These are phyloP conservation scores for Lathronympha strigana DNA, from an alignment of 2,888 invertebrate species.

Conservation along the genomic window DNA sequence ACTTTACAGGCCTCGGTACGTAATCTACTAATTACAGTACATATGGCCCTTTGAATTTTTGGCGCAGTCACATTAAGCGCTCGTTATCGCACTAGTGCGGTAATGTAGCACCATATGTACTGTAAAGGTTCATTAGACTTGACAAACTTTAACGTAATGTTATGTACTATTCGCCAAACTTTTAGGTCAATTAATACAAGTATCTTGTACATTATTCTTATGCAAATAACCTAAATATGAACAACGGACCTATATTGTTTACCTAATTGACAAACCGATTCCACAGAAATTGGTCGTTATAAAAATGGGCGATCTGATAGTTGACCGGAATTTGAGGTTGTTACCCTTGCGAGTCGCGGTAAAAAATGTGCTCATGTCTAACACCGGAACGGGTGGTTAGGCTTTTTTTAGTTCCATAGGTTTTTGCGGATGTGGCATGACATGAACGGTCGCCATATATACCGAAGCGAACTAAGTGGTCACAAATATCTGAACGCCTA, in stretches of 20 bases:
- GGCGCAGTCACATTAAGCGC: too few species aligned
- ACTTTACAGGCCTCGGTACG: too few species aligned
- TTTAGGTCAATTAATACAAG: not conserved
- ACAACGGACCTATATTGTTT: slow-evolving; percentile 28
- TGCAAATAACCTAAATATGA: slow-evolving; percentile 22
- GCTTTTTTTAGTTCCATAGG: not conserved
- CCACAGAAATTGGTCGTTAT: slow-evolving; percentile 22
- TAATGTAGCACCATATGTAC: too few species aligned
- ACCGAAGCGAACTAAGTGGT: not conserved
- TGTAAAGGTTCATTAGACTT: slow-evolving; percentile 10
- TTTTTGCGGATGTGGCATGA: slow-evolving; percentile 1
- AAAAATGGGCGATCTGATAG: slow-evolving; percentile 33
- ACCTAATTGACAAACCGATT: slow-evolving; percentile 30
- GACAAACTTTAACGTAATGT: not conserved
- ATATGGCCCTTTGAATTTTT: too few species aligned
- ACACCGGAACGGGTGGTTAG: slow-evolving; percentile 3
- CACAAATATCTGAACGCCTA: not conserved
- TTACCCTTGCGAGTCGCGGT: slow-evolving; percentile 26
- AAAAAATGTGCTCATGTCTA: slow-evolving; percentile 17
- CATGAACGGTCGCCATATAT: not conserved
- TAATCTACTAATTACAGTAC: too few species aligned
- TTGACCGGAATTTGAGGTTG: slow-evolving; percentile 38
- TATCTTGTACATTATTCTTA: slow-evolving; percentile 6
- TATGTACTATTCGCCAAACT: slow-evolving; percentile 18
- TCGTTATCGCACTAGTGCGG: too few species aligned